Evolutionary conservation across 1,140 invertebrate species (phyloP), one percentile per base, ranked within the genome.

Genomic region (Drosophila pectinifera): DNA sequence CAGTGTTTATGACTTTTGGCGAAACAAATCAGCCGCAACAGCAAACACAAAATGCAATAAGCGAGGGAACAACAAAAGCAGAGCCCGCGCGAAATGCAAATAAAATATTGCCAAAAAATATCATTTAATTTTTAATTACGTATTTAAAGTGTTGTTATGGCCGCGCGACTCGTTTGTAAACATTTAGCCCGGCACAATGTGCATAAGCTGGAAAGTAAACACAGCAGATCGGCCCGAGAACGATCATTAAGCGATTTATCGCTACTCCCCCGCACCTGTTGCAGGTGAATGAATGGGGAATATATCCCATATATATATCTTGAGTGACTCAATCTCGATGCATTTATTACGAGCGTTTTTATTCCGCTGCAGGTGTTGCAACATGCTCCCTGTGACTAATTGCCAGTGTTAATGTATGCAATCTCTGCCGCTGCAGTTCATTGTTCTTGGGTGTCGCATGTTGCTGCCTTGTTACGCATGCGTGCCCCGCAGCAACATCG

Each of bases 401-500:
- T 82, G 79, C 63, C 26, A 43, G 48, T 83, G 83, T 46, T 69
- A 73, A 82, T 88, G 82, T 83, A 88, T 88, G 82, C 78, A 86
- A 78, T 63, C 63, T 36, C 45, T 65, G 43, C 53, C 46, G 73
- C 46, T 72, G 70, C 46, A 55, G 57, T 55, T 74, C 73, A 59
- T 76, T 63, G 73, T 57, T 74, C 48, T 57, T 64, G 58, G 41
- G 39, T 77, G 73, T 59, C 49, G 42, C 53, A 42, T 69, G 73
- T 49, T 80, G 81, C 77, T 38, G 82, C 78, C 70, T 82, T 63
- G 83, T 80, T 88, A 88, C 83, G 83, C 83, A 83, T 83, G 83
- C 79, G 80, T 68, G 70, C 68, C 83, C 46, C 59, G 55, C 70
- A 48, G 54, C 78, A 75, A 57, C 78, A 80, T 39, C 36, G 53